Evolutionary conservation across 2,797 vertebrate genomes (phyloP).

Genomic region (Schizopygopsis malacanthus): DNA sequence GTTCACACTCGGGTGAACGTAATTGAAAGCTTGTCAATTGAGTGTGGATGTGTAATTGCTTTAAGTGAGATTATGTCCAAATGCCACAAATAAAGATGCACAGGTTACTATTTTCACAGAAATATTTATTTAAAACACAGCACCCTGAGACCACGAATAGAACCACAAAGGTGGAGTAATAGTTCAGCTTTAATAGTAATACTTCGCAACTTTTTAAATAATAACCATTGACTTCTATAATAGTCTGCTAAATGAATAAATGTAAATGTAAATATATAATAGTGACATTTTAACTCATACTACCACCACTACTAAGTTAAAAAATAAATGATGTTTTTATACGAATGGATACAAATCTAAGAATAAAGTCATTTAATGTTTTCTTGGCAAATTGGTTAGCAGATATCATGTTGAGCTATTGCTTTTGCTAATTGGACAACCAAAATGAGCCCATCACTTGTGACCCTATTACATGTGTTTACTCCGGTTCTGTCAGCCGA

Average conservation of each 20-base stretch:
- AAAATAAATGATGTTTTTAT: background rate
- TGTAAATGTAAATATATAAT: background rate
- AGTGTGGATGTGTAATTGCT: conserved; percentile 53
- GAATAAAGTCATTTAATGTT: background rate
- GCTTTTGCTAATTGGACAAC: conserved; percentile 78
- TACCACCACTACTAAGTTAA: background rate
- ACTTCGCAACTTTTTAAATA: background rate
- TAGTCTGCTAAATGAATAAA: background rate
- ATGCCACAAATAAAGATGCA: background rate
- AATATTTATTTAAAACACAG: background rate
- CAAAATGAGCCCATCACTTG: conserved; percentile 75
- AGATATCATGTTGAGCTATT: background rate
- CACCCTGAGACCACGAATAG: background rate
- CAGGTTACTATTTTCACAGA: background rate
- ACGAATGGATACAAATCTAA: background rate
- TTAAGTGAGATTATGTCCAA: background rate
- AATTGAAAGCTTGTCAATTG: conserved; percentile 53
- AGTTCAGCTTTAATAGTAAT: background rate
- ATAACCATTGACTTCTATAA: background rate
- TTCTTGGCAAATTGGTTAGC: background rate
- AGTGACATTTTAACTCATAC: background rate
- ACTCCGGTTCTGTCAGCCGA: conserved; percentile 75
- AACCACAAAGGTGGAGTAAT: background rate
- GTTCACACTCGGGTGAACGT: conserved; percentile 48
- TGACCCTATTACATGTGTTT: conserved; percentile 70